Conservation (phyloP, 2,797 vertebrate genomes). For the Hephaestus fuliginosus region DNA sequence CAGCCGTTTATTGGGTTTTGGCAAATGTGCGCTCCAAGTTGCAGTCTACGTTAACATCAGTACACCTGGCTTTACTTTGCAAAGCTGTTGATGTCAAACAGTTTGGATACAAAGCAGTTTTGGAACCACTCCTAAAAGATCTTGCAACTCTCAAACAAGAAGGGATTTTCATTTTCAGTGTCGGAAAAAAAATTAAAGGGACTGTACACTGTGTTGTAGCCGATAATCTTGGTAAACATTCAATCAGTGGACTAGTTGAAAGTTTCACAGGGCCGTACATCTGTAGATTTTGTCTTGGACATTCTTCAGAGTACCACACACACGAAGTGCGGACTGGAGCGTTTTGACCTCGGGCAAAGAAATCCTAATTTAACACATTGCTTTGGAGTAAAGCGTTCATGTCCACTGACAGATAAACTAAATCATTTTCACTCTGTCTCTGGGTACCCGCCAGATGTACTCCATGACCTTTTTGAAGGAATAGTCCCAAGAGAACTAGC, state of each 20-base stretch:
- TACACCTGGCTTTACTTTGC: constrained; percentile 53
- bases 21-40: constrained; percentile 43
- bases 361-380: constrained; percentile 39
- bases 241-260: constrained; percentile 48
- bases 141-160: constrained; percentile 41
- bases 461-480: constrained; percentile 56
- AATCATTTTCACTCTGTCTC: constrained; percentile 53
- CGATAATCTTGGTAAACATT: constrained; percentile 58
- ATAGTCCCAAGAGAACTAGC: constrained; percentile 45
- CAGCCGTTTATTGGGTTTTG: constrained; percentile 64
- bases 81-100: constrained; percentile 53
- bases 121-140: constrained; percentile 53
- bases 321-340: constrained; percentile 22
- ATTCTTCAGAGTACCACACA: constrained; percentile 41
- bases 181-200: constrained; percentile 49
- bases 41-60: constrained; percentile 48
- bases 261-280: constrained; percentile 41
- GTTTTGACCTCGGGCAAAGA: constrained; percentile 41
- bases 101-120: constrained; percentile 45
- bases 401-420: constrained; percentile 48
- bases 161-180: constrained; percentile 45
- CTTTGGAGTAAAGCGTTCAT: constrained; percentile 42
- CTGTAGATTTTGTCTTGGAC: constrained; percentile 53
- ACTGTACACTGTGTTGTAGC: constrained; percentile 51
- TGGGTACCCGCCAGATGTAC: constrained; percentile 45